These are phyloP conservation scores for Ichneumoninae sp. DNA, from an alignment of 2,888 invertebrate species.

Conservation along the genomic window DNA sequence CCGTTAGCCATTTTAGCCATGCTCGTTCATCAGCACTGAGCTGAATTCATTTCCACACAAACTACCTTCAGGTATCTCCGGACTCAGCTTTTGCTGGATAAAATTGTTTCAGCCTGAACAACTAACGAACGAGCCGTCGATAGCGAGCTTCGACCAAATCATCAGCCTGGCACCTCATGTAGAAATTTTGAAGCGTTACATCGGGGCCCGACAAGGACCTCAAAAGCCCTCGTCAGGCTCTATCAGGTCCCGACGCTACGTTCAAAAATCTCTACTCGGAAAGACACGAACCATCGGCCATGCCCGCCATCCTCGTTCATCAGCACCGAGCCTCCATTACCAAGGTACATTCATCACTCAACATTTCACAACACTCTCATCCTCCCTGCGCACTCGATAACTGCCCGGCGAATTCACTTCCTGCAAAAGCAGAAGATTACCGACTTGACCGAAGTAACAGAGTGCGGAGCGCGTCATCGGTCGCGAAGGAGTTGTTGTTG, in stretches of 20 bases:
- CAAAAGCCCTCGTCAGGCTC: no score
- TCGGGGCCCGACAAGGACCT: no score
- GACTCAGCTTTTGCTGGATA: background rate
- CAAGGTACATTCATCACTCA: constrained; percentile 4
- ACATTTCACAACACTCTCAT: background rate
- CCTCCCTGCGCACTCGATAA: background rate
- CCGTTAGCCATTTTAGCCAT: no score
- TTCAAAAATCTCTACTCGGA: no score
- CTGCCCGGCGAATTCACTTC: constrained; percentile 1
- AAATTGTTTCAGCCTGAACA: background rate
- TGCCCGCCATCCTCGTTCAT: background rate
- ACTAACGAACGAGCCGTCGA: background rate
- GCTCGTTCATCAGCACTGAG: background rate
- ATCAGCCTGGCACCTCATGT: no score
- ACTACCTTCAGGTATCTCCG: background rate
- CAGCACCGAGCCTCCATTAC: no score
- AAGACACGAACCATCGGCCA: background rate
- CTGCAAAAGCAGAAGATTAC: constrained; percentile 23
- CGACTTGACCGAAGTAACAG: background rate
- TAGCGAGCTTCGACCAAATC: no score
- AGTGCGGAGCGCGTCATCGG: constrained; percentile 13
- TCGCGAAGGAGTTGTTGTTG: constrained; percentile 24
- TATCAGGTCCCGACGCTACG: no score
- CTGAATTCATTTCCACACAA: background rate
- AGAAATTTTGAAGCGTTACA: no score